phyloP scores from a whole-genome alignment of 2,113 vertebrate genomes.

The Guaruba guarouba region DNA sequence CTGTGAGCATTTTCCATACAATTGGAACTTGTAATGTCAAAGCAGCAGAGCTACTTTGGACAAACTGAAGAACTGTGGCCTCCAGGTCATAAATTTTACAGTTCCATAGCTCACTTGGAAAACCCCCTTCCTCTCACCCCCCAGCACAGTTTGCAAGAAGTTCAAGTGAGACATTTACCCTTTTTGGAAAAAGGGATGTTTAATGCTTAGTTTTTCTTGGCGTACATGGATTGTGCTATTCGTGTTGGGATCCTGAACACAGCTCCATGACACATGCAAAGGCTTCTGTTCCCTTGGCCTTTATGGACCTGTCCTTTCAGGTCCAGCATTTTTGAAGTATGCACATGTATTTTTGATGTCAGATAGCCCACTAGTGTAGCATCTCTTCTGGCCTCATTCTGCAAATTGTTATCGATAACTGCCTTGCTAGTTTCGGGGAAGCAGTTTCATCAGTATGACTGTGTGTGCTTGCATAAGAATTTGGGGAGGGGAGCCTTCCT shows the following conservation, averaged over 20 bases:
- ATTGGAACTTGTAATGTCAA: background rate
- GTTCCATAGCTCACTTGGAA: slow-evolving; percentile 6
- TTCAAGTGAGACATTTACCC: background rate
- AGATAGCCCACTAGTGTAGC: background rate
- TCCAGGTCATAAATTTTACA: background rate
- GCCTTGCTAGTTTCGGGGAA: background rate
- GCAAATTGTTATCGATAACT: background rate
- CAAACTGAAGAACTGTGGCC: background rate
- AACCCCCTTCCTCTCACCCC: background rate
- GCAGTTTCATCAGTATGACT: background rate
- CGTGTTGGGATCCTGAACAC: background rate
- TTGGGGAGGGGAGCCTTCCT: background rate
- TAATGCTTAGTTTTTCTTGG: background rate
- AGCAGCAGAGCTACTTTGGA: background rate
- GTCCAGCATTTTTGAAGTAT: background rate
- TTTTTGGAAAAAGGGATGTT: background rate
- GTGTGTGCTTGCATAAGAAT: background rate
- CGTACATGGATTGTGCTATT: background rate
- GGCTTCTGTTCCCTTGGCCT: background rate
- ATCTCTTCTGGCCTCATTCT: background rate
- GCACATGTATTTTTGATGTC: background rate
- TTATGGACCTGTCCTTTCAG: background rate
- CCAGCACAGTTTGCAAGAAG: background rate
- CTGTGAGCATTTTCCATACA: background rate
- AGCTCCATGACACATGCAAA: background rate